A percentile compares a stretch with the other conserved stretches of the same genome.
Conservation (phyloP, 2,797 vertebrate species). For the Danio aesculapii region DNA sequence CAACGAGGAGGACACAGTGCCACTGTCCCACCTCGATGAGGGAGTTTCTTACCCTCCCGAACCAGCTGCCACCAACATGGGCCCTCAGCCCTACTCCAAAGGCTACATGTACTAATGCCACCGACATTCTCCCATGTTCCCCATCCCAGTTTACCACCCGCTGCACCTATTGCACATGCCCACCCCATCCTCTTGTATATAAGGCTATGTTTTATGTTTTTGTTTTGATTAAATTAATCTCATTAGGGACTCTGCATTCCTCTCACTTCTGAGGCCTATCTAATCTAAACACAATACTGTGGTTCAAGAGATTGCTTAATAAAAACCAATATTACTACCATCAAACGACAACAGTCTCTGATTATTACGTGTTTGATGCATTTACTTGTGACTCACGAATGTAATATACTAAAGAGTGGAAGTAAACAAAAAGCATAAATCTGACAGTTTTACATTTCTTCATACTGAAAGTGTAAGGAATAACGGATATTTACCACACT, state of each 20-base stretch:
- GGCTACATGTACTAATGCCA: constrained; percentile 88
- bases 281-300: constrained; percentile 80
- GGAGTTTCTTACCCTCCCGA: constrained; percentile 82
- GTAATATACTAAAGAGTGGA: constrained; percentile 31
- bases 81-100: constrained; percentile 89
- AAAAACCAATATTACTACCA: constrained; percentile 77
- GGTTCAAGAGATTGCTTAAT: constrained; percentile 83
- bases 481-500: background rate
- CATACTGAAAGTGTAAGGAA: background rate
- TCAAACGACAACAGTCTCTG: constrained; percentile 57
- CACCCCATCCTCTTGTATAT: constrained; percentile 84
- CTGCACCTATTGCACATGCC: constrained; percentile 83
- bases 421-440: background rate
- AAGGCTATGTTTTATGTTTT: constrained; percentile 75
- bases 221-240: constrained; percentile 81
- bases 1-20: constrained; percentile 95
- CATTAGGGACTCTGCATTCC: constrained; percentile 79
- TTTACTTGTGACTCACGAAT: constrained; percentile 29
- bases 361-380: constrained; percentile 39
- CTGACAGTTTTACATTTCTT: background rate
- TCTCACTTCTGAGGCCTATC: constrained; percentile 78
- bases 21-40: constrained; percentile 93
- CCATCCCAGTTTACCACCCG: constrained; percentile 35
- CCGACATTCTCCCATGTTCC: constrained; percentile 40
- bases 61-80: constrained; percentile 78